Evolutionary conservation across 2,888 invertebrate species (phyloP), one percentile per base, ranked within the genome.

Genomic region (Galerucella nymphaeae): DNA sequence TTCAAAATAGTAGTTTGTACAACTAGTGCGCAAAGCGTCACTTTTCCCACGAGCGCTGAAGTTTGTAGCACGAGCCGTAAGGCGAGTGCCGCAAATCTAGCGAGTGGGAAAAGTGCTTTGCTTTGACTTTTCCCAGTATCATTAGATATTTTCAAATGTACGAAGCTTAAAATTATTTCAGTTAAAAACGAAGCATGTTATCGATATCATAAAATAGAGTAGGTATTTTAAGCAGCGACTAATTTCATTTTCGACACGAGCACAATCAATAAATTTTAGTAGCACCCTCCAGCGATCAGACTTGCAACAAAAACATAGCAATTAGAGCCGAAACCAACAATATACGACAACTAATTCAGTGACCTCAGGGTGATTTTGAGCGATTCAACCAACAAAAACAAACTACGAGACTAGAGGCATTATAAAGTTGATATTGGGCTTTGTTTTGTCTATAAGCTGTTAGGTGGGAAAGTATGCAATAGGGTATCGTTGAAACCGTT

Each of bases 281-380:
- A 14, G 30, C 58, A 8, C 58, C 58, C 58, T 30, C 30, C 11
- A 48, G 50, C 59, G 30, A 48, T 59, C 48, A 67, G 20, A 67
- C 23, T 61, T 23, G 23, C 16, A 67, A 61, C 67, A 67, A 59
- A 67, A 67, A 67, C 67, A 57, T 58, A 18, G 58, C 58, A 66
- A 66, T 66, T 66, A 67, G 48, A 67, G 59, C 58, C 61, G 62
- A 41, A 62, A 38, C 53, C 61, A 62, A 62, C 68, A 68, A 68
- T 68, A 68, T 53, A 62, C 61, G 53, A 62, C 68, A 62, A 68
- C 68, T 68, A 68, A 68, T 68, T 68, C 53, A 62, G 50, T 62
- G 62, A 68, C 68, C 68, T 45, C 6, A 50, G 68, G 30, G 68
- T 68, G 53, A 61, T 62, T 62, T 68, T 58, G 50, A 68, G 61